A percentile compares a stretch with the other conserved stretches of the same genome.
phyloP scores from a whole-genome alignment of 1,140 invertebrate genomes.

The Apis cerana region DNA sequence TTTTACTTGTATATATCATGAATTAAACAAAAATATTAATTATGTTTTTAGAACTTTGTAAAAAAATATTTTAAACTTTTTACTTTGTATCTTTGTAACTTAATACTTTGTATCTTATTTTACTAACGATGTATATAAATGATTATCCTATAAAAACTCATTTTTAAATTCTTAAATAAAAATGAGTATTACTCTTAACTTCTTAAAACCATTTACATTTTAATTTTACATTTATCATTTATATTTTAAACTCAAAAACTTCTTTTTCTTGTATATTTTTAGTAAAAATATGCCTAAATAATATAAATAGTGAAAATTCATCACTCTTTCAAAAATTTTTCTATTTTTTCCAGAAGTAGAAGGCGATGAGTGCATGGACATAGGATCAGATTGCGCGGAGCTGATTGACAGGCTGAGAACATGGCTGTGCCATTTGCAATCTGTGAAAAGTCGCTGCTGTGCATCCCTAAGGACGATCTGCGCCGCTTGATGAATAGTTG shows the following conservation, averaged over 20 bases:
- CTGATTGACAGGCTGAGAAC: constrained; percentile 80
- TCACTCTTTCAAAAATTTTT: background rate
- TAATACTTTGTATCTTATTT: too few species aligned
- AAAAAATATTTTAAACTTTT: too few species aligned
- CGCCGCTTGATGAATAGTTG: constrained; percentile 55
- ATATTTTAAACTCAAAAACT: too few species aligned
- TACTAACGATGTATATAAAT: too few species aligned
- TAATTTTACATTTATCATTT: background rate
- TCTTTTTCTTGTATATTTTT: too few species aligned
- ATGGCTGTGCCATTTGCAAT: constrained; percentile 81
- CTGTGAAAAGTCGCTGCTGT: constrained; percentile 79
- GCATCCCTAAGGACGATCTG: constrained; percentile 79
- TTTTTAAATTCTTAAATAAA: too few species aligned
- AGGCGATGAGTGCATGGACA: constrained; percentile 79
- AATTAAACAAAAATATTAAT: background rate
- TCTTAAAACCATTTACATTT: background rate
- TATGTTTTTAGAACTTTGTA: background rate
- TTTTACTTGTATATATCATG: background rate
- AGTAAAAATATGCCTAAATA: too few species aligned
- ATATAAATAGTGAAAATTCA: background rate
- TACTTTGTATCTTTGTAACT: too few species aligned
- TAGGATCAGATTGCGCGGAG: constrained; percentile 79
- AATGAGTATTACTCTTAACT: background rate
- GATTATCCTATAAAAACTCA: too few species aligned
- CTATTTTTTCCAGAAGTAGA: constrained; percentile 70